Evolutionary conservation across 2,888 invertebrate species (phyloP), one percentile per base, ranked within the genome.

Genomic region (Sicus ferrugineus): DNA sequence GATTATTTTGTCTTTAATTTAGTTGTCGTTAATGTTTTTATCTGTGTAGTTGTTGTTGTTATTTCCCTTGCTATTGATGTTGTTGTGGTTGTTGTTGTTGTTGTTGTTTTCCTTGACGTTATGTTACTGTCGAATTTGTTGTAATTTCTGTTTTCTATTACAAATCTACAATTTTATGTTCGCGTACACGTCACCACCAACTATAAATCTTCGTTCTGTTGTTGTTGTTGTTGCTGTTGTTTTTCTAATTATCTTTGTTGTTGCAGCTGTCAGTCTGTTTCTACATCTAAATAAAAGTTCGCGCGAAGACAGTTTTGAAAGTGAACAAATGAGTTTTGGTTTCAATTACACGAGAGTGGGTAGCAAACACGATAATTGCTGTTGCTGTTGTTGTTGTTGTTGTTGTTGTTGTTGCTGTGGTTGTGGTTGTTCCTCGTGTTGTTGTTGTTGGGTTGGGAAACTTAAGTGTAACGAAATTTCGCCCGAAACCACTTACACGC

Each of bases 21-120:
- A 21, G 38, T 59, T 59, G 59, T n/a, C 28, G 9, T 59, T 59
- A 59, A 59, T 59, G 34, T 38, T 23, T 21, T 59, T 54, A 23
- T 2, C 3, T 14, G 16, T 54, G 26, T 54, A 2, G 50, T 28
- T 59, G 59, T 14, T 34, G 59, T 23, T 59, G 19, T 38, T 59
- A 7, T 38, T 46, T n/a, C 42, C 1, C 3, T 28, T 54, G 28
- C 7, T 52, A 21, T 23, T 52, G 3, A 21, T 56, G 56, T 28
- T 28, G 28, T 56, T 56, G 30, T 56, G 26, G 19, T 59, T 23
- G 38, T 59, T 59, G 34, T 34, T 59, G 31, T n/a, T 7, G 19
- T 59, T 38, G 21, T 38, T 23, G 42, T n/a, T 42, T 42, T 42
- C n/a, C n/a, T n/a, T n/a, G n/a, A n/a, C n/a, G n/a, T n/a, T n/a